phyloP scores from a whole-genome alignment of 2,888 invertebrate genomes.

The Leptinotarsa peninsularis region DNA sequence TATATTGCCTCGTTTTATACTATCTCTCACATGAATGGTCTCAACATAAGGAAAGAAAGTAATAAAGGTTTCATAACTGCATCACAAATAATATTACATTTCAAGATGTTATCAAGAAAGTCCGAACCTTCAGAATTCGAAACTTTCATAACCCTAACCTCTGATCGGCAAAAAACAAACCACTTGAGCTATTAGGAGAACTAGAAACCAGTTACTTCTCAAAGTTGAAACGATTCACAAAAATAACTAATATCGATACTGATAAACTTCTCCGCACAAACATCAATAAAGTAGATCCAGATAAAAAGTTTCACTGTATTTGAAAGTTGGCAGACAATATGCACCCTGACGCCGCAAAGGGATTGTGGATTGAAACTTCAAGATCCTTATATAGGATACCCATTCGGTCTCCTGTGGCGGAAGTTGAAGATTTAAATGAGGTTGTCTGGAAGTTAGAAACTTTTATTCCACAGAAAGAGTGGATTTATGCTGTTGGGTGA shows the following conservation, averaged over 20 bases:
- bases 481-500: slow-evolving; percentile 10
- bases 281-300: slow-evolving; percentile 16
- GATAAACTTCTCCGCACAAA: slow-evolving; percentile 27
- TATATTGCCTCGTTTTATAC: background rate
- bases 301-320: slow-evolving; percentile 16
- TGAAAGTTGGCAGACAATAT: slow-evolving; percentile 16
- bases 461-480: background rate
- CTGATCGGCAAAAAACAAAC: slow-evolving; percentile 30
- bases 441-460: slow-evolving; percentile 6
- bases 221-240: slow-evolving; percentile 26
- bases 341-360: slow-evolving; percentile 14
- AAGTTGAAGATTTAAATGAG: slow-evolving; percentile 18
- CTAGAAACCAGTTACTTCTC: slow-evolving; percentile 26
- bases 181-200: slow-evolving; percentile 20
- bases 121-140: background rate
- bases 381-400: slow-evolving; percentile 6
- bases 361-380: slow-evolving; percentile 20
- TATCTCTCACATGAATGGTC: background rate
- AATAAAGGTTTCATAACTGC: background rate
- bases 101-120: slow-evolving; percentile 7
- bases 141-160: slow-evolving; percentile 22
- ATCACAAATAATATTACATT: background rate
- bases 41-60: background rate
- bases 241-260: slow-evolving; percentile 30
- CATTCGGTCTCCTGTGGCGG: slow-evolving; percentile 1